Evolutionary conservation across 2,113 vertebrate genomes (phyloP).

Genomic region (Circaetus cinerascens): DNA sequence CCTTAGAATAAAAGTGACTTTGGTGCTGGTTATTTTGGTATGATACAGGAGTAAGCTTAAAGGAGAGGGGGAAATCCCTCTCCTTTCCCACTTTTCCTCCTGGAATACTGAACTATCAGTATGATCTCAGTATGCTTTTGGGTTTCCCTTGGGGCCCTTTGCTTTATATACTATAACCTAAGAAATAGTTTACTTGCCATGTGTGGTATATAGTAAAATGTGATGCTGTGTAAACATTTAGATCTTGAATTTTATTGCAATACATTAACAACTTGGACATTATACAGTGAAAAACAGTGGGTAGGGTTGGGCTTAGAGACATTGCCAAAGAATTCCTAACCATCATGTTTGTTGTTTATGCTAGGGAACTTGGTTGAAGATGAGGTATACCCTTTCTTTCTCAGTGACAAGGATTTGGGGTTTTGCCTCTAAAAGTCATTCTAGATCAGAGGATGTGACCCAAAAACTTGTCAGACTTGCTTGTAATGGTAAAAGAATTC

Average conservation of each 20-base stretch:
- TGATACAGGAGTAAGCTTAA: not conserved
- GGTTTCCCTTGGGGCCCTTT: not conserved
- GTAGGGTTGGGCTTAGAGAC: not conserved
- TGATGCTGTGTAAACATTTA: not conserved
- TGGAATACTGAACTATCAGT: not conserved
- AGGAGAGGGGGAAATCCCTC: not conserved
- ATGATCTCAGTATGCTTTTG: not conserved
- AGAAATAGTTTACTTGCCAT: not conserved
- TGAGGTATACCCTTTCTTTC: not conserved
- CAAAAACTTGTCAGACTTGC: constrained; percentile 16
- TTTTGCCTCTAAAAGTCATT: not conserved
- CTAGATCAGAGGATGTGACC: constrained; percentile 3
- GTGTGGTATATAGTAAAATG: not conserved
- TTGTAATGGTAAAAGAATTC: constrained; percentile 9
- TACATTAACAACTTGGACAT: not conserved
- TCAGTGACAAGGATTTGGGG: not conserved
- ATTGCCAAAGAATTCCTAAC: not conserved
- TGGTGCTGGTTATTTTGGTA: not conserved
- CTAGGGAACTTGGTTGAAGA: not conserved
- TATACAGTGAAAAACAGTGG: not conserved
- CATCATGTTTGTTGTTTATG: not conserved
- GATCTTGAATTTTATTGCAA: not conserved
- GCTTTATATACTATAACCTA: not conserved
- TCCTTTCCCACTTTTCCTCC: not conserved
- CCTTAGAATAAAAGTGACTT: not conserved